These are phyloP conservation scores for Anabacerthia variegaticeps DNA, from an alignment of 2,797 vertebrate genomes.

Conservation along the genomic window DNA sequence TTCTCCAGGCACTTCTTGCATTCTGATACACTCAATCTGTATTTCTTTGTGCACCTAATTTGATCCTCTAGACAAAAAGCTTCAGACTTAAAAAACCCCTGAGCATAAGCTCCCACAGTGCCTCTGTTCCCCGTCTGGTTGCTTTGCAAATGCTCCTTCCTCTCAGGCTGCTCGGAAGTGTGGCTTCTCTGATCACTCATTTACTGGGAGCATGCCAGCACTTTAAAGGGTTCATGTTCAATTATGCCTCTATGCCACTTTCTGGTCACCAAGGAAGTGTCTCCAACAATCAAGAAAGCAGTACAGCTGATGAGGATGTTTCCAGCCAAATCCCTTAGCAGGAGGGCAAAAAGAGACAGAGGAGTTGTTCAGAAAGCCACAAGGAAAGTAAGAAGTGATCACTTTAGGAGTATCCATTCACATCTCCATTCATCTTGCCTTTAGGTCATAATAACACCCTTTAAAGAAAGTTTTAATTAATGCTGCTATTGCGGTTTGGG, in stretches of 20 bases:
- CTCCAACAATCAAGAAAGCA: background rate
- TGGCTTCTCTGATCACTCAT: background rate
- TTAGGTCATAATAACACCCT: background rate
- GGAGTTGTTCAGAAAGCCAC: background rate
- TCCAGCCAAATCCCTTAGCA: background rate
- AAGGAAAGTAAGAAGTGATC: background rate
- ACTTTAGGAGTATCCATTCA: background rate
- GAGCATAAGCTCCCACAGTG: background rate
- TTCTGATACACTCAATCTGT: background rate
- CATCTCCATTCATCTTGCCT: background rate
- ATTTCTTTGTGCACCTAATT: background rate
- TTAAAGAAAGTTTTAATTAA: background rate
- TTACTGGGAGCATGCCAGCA: background rate
- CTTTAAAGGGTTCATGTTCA: background rate
- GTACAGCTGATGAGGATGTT: background rate
- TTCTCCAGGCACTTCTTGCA: background rate
- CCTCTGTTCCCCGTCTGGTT: background rate
- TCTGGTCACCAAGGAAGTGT: slow-evolving; percentile 9
- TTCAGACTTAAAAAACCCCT: background rate
- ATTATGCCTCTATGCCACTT: background rate
- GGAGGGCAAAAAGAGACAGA: background rate
- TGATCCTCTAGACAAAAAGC: background rate
- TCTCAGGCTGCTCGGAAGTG: background rate
- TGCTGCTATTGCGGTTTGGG: background rate
- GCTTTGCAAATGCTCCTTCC: background rate